Percentiles rank a stretch among this genome's conserved stretches.
Conservation (phyloP, 1,140 invertebrate genomes). For the Musca vetustissima region DNA sequence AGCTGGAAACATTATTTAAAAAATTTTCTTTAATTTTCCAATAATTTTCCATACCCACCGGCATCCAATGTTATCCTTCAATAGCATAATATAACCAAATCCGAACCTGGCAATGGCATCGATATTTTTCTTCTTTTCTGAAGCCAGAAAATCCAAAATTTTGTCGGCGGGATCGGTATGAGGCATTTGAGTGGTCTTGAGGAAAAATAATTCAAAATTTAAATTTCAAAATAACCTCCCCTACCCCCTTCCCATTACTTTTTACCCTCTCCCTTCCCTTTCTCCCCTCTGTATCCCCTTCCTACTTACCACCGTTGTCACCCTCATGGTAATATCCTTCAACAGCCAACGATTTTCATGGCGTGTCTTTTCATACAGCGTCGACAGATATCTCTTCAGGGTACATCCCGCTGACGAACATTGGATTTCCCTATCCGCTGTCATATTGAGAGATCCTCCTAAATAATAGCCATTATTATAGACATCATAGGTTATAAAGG, state of each 20-base stretch:
- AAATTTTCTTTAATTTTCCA: no score
- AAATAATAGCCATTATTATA: slow-evolving; percentile 30
- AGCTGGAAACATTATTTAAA: slow-evolving; percentile 15
- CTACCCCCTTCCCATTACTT: background rate
- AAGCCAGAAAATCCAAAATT: slow-evolving; percentile 13
- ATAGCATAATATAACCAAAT: slow-evolving; percentile 10
- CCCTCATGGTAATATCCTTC: slow-evolving; percentile 27
- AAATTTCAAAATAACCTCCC: no score
- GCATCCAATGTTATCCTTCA: slow-evolving; percentile 26
- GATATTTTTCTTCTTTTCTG: slow-evolving; percentile 4
- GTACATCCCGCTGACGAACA: slow-evolving; percentile 8
- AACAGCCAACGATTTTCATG: slow-evolving; percentile 25
- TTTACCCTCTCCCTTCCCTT: background rate
- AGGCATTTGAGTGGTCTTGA: slow-evolving; percentile 13
- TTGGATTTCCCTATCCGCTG: slow-evolving; percentile 21
- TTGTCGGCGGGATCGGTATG: background rate
- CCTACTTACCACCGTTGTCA: slow-evolving; percentile 27
- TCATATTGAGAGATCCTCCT: slow-evolving; percentile 31
- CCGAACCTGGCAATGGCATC: slow-evolving; percentile 26
- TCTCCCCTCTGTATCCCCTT: no score
- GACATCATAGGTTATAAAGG: slow-evolving; percentile 28
- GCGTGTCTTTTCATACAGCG: slow-evolving; percentile 22
- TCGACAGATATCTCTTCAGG: slow-evolving; percentile 9
- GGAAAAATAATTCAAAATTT: background rate
- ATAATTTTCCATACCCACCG: slow-evolving; percentile 24